phyloP scores from a whole-genome alignment of 2,113 vertebrate genomes.

The Lasiurus cinereus region DNA sequence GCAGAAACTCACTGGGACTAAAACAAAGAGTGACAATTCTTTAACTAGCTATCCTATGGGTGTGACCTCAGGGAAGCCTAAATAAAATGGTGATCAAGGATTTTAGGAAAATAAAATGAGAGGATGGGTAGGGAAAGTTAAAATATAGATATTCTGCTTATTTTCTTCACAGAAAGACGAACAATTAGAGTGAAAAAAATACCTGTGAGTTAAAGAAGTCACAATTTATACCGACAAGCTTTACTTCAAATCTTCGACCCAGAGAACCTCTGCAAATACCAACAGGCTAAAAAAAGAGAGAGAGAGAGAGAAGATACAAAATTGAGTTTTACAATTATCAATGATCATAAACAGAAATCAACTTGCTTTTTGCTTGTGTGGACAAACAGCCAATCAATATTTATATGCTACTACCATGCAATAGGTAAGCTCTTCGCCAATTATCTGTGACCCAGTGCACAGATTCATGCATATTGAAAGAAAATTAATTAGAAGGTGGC shows the following conservation, averaged over 20 bases:
- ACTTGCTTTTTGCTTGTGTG: neutral
- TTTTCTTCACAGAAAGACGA: neutral
- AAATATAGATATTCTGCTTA: neutral
- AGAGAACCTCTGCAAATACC: constrained; percentile 84
- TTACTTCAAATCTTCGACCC: accelerated
- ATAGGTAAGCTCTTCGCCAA: neutral
- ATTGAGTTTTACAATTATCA: neutral
- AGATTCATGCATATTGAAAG: too few species aligned
- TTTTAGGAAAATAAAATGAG: neutral
- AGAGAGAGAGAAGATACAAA: constrained; percentile 18
- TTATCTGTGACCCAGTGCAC: neutral
- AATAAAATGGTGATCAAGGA: neutral
- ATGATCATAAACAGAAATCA: neutral
- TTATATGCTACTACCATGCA: neutral
- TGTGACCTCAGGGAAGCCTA: neutral
- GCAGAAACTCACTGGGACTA: neutral
- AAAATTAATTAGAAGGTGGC: too few species aligned
- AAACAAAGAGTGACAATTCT: neutral
- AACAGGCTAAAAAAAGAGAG: constrained; percentile 73
- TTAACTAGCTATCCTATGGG: neutral
- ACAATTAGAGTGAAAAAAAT: constrained; percentile 70
- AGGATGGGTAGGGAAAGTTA: neutral
- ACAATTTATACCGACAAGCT: constrained; percentile 71
- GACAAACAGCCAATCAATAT: neutral
- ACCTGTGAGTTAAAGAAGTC: constrained; percentile 85